Evolutionary conservation across 2,888 invertebrate species (phyloP), one percentile per base, ranked within the genome.

Genomic region (Xylota sylvarum): DNA sequence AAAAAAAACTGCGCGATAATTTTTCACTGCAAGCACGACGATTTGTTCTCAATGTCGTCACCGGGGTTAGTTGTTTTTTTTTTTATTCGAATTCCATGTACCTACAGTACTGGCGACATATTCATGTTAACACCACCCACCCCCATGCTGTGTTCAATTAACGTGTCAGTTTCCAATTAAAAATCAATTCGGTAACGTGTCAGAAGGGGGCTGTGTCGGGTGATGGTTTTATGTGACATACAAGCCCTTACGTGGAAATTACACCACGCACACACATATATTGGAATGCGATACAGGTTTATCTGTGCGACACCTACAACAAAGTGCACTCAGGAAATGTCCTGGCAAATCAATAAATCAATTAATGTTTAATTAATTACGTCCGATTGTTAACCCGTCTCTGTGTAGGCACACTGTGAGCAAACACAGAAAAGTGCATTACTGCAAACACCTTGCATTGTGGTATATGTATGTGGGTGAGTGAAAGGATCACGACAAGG

Each of bases 351-450:
- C 60, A 48, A 60, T 72, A 60, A 72, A 72, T 72, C 72, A 72
- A 50, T 60, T 72, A 72, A 50, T 37, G 14, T 17, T 14, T 48
- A 60, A 72, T 72, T 72, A 72, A 60, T 72, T 72, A 50, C 48
- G 37, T 50, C 23, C 17, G 35, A 60, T 50, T 60, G 58, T 72
- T 60, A 35, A 65, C 32, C 30, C 58, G 35, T 19, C 46, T 62
- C n/a, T n/a, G n/a, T n/a, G n/a, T n/a, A n/a, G n/a, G n/a, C n/a
- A n/a, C 27, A 76, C 62, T 50, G 48, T 32, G 56, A 19, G 70
- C 70, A 77, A 67, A 60, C 52, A 77, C 23, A 58, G 58, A 65
- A 43, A 64, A 70, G 12, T 70, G 32, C 50, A 82, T 58, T 64
- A 40, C 72, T 48, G 30, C 17, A 65, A 64, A 50, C 30, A 55